Evolutionary conservation across 2,797 vertebrate species (phyloP).

Genomic region (Karalla daura): DNA sequence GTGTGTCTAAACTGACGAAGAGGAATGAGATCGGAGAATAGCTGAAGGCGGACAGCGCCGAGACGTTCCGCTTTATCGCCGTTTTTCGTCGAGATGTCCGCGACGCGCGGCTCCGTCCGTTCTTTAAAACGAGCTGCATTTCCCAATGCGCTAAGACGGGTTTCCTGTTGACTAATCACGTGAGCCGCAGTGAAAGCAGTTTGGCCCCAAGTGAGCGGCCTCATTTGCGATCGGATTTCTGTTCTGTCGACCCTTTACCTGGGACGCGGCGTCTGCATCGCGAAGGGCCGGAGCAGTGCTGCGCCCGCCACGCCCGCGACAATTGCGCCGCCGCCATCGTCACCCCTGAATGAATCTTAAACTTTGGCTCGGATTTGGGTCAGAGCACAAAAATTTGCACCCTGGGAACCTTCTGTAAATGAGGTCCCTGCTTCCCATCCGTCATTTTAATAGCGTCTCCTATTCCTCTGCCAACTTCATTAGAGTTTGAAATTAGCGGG

Average conservation of each 20-base stretch:
- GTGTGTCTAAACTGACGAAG: neutral
- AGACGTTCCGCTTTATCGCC: no score
- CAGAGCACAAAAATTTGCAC: conserved; percentile 43
- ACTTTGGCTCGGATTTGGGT: conserved; percentile 35
- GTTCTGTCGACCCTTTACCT: no score
- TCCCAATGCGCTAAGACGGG: neutral
- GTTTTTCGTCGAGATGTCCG: no score
- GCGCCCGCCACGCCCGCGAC: no score
- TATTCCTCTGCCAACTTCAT: conserved; percentile 67
- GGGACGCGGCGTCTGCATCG: no score
- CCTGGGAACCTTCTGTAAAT: conserved; percentile 61
- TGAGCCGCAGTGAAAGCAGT: neutral
- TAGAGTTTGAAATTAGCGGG: conserved; percentile 59
- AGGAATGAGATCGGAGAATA: neutral
- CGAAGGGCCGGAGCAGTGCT: no score
- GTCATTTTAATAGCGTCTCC: conserved; percentile 69
- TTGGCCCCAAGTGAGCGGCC: neutral
- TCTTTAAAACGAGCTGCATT: neutral
- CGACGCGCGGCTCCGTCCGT: no score
- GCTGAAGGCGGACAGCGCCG: no score
- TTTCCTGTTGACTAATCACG: neutral
- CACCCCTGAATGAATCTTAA: conserved; percentile 23
- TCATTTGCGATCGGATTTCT: neutral
- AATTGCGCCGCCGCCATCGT: neutral
- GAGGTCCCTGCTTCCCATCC: conserved; percentile 64